Evolutionary conservation across 2,797 vertebrate genomes (phyloP), one percentile per base, ranked within the genome.

Genomic region (Phalloptychus januarius): DNA sequence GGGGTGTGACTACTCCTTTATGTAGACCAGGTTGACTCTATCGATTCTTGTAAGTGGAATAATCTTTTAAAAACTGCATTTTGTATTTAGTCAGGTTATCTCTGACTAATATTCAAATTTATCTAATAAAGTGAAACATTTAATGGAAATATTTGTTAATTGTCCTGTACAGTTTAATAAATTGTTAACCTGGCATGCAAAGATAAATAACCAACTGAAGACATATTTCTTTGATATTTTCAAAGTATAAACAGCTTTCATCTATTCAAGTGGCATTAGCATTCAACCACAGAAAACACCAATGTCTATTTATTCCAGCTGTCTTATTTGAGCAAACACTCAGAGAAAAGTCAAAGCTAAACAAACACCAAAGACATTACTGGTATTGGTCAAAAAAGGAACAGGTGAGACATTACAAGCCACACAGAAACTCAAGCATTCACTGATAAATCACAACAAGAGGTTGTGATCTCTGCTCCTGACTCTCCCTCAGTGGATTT

Each of bases 341-440:
- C 63, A 67, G 3, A 65, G 33, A 36, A 50, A 18, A 50, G 18
- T 2, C 18, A 0, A 23, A 36, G 79, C 85, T 46, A 33, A 85
- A 85, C 83, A 82, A 69, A 76, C 78, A 79, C 79, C 67, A 77
- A 82, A 80, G 79, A 61, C 79, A 20, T 44, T 2, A 40, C 56
- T 65, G 73, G 15, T 36, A 83, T 80, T 63, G 81, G 69, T 79
- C 13, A 45, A 2, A 87, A 86, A 81, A 73, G 38, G 83, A 93
- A 93, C 92, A 93, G 90, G 91, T 92, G 92, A 80, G 84, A 86
- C 0, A 75, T 83, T 90, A 82, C 2, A 81, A 89, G 86, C 84
- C 6, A 72, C 76, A 25, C 40, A 31, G 89, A 83, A 88, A 89
- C 87, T 83, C 86, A 75, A 61, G 83, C 89, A 63, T 70, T 50